Conservation (phyloP, 2,113 vertebrate genomes). For the Tor tambroides region DNA sequence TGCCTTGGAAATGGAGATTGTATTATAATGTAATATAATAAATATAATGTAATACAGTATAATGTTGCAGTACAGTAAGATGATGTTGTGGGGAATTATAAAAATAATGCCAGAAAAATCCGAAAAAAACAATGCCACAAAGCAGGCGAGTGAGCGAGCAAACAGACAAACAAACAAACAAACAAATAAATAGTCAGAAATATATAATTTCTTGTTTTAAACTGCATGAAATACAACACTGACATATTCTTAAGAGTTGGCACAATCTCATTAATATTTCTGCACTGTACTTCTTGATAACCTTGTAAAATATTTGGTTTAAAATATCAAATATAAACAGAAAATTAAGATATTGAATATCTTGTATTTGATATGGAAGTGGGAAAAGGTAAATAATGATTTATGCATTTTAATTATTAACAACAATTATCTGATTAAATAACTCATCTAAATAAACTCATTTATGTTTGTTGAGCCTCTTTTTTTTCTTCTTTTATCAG, state of each 20-base stretch:
- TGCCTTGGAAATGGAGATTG: constrained; percentile 50
- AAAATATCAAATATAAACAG: constrained; percentile 21
- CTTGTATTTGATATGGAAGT: constrained; percentile 75
- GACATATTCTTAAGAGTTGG: too few species aligned
- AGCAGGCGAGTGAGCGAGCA: too few species aligned
- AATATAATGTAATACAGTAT: background rate
- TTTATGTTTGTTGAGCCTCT: constrained; percentile 54
- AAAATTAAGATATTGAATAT: constrained; percentile 63
- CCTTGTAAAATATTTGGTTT: constrained; percentile 44
- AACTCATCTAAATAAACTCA: constrained; percentile 70
- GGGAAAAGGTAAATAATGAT: constrained; percentile 59
- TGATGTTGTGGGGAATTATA: background rate
- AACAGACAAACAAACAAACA: too few species aligned
- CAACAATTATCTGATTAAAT: constrained; percentile 70
- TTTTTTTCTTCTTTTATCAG: constrained; percentile 7
- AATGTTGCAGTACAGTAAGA: too few species aligned
- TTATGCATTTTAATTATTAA: constrained; percentile 53
- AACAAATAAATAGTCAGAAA: too few species aligned
- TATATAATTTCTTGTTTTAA: too few species aligned
- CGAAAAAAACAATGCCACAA: too few species aligned
- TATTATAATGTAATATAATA: constrained; percentile 51
- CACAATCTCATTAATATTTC: background rate
- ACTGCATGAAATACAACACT: too few species aligned
- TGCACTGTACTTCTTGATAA: constrained; percentile 59
- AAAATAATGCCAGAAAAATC: background rate